These are phyloP conservation scores for Clytia hemisphaerica DNA, from an alignment of 30 jellyfish, hydroid and myxozoan genomes.

Conservation along the genomic window DNA sequence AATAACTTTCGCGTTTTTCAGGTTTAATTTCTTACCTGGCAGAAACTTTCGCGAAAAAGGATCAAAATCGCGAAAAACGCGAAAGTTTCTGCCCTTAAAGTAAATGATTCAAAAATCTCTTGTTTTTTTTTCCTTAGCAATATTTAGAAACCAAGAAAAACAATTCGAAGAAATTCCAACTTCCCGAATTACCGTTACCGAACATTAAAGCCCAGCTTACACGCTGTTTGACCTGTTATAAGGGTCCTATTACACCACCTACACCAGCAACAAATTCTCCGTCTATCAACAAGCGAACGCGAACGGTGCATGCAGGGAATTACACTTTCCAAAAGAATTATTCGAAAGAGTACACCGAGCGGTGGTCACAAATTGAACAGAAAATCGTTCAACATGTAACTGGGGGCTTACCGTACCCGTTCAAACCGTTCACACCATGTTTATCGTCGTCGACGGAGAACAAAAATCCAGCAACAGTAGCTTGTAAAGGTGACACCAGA, in stretches of 20 bases:
- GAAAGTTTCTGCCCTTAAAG: too few species aligned
- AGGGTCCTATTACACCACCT: conserved; percentile 32
- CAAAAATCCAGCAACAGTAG: conserved; percentile 1
- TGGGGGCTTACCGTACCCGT: conserved; percentile 57
- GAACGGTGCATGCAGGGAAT: conserved; percentile 73
- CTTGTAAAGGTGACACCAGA: background rate
- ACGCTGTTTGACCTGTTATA: conserved; percentile 44
- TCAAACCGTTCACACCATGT: conserved; percentile 74
- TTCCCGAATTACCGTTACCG: conserved; percentile 70
- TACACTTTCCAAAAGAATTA: conserved; percentile 57
- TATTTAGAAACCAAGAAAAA: conserved; percentile 35
- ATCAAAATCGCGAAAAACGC: too few species aligned
- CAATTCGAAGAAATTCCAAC: background rate
- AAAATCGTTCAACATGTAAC: conserved; percentile 46
- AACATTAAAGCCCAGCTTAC: conserved; percentile 46
- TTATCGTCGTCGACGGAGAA: conserved; percentile 52
- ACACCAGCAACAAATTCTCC: conserved; percentile 35
- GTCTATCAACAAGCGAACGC: conserved; percentile 38
- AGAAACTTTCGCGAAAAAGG: too few species aligned
- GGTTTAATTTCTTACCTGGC: too few species aligned
- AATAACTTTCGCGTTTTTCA: background rate
- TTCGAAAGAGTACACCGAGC: conserved; percentile 45
- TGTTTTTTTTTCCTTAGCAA: conserved; percentile 23
- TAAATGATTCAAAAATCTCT: too few species aligned
- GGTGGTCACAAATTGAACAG: conserved; percentile 70